These are phyloP conservation scores for Coilia nasus DNA, from an alignment of 2,797 vertebrate genomes.

Conservation along the genomic window DNA sequence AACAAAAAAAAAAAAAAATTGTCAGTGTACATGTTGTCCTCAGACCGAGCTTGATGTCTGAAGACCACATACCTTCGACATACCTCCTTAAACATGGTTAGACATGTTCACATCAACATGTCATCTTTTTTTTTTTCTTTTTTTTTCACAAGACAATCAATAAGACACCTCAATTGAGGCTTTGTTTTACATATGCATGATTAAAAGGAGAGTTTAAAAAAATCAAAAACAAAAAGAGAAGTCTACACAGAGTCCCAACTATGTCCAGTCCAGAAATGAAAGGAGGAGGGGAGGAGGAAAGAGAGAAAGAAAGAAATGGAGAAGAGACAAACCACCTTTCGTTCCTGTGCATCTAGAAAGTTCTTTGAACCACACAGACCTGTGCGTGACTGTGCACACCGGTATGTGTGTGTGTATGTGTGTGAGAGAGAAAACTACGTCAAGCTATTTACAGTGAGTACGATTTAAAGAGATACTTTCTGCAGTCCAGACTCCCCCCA, in stretches of 20 bases:
- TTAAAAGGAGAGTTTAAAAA: conserved; percentile 1
- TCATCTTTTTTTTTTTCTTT: background rate
- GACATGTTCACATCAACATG: background rate
- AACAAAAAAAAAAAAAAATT: background rate
- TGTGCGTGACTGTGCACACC: background rate
- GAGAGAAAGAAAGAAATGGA: background rate
- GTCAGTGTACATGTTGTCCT: background rate
- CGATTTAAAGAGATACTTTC: conserved; percentile 30
- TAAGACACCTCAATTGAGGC: conserved; percentile 4
- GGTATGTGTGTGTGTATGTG: conserved; percentile 1
- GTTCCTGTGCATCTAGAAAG: conserved; percentile 16
- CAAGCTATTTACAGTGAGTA: conserved; percentile 42
- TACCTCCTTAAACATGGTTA: background rate
- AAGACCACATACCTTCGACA: background rate
- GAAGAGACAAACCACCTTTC: conserved; percentile 18
- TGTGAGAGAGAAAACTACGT: conserved; percentile 22
- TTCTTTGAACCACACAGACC: conserved; percentile 19
- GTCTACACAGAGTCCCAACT: background rate
- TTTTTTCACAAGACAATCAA: background rate
- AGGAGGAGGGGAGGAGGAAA: background rate
- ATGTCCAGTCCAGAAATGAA: background rate
- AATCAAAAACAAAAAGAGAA: background rate
- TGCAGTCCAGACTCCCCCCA: background rate
- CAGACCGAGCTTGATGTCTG: background rate
- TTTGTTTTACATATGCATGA: background rate